Evolutionary conservation across 2,797 vertebrate genomes (phyloP), one percentile per base, ranked within the genome.

Genomic region (Falco rusticolus): DNA sequence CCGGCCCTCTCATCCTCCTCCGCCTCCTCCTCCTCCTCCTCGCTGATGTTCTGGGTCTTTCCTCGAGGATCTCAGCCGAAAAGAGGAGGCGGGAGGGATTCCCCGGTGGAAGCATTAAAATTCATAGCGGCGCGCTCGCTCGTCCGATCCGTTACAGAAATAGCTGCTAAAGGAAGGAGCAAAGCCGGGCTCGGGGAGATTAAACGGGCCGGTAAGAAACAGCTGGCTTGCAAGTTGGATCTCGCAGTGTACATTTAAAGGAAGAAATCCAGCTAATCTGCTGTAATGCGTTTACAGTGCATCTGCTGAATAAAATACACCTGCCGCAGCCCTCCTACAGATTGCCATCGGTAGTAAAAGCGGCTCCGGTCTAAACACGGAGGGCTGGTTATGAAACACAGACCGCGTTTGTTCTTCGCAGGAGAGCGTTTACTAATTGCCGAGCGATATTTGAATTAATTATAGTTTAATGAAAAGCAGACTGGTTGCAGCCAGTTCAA

Each of bases 41-140:
- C 41, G 41, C 71, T 19, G 89, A 37, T 4, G 43, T 89, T 74
- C 85, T 79, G 76, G 59, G 75, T 93, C 94, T 87, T 95, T 96
- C 97, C 96, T 95, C 31, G n/a, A 82, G 87, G 70, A 71, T 86
- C 68, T 82, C 94, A 87, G 84, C 77, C 93, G 70, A 84, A 89
- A 84, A 57, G 95, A 64, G 89, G 84, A 89, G 88, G 93, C 74
- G 93, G 91, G 64, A 88, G 96, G 96, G 97, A 96, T 97, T 97
- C 92, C 96, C 96, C 82, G 10, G 33, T 78, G 90, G 90, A 76
- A 83, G 72, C 87, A 66, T 90, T 83, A 90, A 64, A 48, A 85
- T 87, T 89, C 91, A 78, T 56, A 34, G 82, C 93, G 80, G 88
- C 87, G 64, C 86, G 68, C 68, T 39, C 37, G 69, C 56, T 87